Base-by-base conservation (phyloP, 2,888 invertebrate species). In the Eupithecia subfuscata region DNA sequence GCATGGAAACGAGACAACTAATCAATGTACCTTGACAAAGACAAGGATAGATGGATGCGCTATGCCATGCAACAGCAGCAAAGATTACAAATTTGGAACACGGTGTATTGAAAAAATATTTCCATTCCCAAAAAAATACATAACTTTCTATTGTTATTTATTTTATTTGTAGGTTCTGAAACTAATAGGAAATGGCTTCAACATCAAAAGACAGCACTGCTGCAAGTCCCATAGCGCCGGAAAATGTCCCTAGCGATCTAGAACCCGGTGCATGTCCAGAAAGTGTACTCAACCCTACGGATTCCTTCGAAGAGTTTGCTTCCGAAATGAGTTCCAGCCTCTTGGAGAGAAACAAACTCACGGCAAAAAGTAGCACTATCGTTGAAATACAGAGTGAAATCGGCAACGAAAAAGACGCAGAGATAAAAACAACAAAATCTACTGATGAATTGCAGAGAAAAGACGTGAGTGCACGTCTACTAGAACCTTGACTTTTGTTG, bases 291-390 rank as follows among this genome's bases (percentile, higher is more conserved):
- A 96, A 97, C 71, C 96, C 97, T 1, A 96, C 96, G 11, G 97
- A 97, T 88, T 96, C 96, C 30, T 96, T 96, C 83, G 97, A 97
- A 81, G 96, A 97, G 82, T 96, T 97, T 83, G 96, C 96, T 65
- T 92, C 93, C 14, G 96, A 96, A 86, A 96, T 97, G 95, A 96
- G 95, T 84, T 95, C 96, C 14, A 96, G 96, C 84, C 95, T 96
- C 70, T 95, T 96, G 81, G 96, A 96, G 11, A 89, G 93, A n/a
- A 87, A 88, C 78, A 88, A 89, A 79, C 94, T 96, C 79, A 92
- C 92, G 71, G 92, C 92, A 48, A 95, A 95, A 80, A 93, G 91
- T n/a, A 95, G 95, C 84, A 96, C 95, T 69, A 96, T 96, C 74
- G 95, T 91, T 83, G 95, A 95, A 83, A 96, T 96, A 79, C 95